phyloP scores from a whole-genome alignment of 2,113 vertebrate species.

The Apteryx owenii region DNA sequence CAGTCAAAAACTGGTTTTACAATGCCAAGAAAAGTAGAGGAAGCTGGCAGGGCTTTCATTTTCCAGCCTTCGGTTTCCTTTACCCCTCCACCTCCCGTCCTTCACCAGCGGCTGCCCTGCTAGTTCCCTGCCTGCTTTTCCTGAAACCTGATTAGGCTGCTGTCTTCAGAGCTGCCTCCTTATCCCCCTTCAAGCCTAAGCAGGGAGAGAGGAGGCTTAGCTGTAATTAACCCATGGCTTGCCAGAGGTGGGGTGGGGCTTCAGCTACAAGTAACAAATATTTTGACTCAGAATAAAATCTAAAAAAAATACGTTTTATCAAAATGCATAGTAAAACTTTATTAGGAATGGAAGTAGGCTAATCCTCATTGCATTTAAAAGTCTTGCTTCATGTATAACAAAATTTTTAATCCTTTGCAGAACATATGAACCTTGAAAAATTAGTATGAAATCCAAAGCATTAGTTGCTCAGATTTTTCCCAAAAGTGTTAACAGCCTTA shows the following conservation, averaged over 20 bases:
- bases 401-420: not conserved
- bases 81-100: not conserved
- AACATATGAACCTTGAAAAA: not conserved
- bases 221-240: constrained; percentile 7
- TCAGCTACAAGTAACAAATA: not conserved
- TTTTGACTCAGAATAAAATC: not conserved
- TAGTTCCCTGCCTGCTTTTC: not conserved
- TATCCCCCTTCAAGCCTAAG: not conserved
- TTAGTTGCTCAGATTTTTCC: not conserved
- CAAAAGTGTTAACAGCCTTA: not conserved
- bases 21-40: not conserved
- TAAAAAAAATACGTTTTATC: not conserved
- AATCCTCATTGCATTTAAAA: not conserved
- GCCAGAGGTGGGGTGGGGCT: not conserved
- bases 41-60: not conserved
- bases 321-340: not conserved
- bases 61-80: not conserved
- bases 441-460: not conserved
- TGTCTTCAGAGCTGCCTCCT: constrained; percentile 7
- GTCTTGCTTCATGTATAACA: not conserved
- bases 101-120: not conserved
- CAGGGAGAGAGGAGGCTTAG: not conserved
- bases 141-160: not conserved
- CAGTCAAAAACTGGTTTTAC: not conserved
- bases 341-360: not conserved